Base-by-base conservation (phyloP, 92 coral and sea anemone species). In the Umimayanthus kanabou region DNA sequence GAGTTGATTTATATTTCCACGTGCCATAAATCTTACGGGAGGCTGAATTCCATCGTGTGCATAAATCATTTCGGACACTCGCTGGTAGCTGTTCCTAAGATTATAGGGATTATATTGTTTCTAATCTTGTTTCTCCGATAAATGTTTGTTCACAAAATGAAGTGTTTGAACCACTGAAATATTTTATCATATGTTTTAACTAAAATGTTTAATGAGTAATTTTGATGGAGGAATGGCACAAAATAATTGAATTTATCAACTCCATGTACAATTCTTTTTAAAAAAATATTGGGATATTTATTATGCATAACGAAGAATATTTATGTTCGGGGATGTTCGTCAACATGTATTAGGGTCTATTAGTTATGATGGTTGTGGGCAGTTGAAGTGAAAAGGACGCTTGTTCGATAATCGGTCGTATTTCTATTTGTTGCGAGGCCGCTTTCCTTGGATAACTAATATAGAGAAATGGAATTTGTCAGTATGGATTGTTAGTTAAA, bases 101-200 rank as follows among this genome's bases (percentile, higher is more conserved):
- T 83, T 69, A 82, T 67, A 82, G 47, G 77, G 77, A 67, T 82
- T 82, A 82, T 43, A n/a, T 39, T 69, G 53, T 71, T 45, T 26
- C 3, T 70, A 83, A 70, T 83, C 66, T 70, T 22, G 43, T 2
- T 14, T 20, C 33, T 13, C 20, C 16, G 39, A 22, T 6, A 64
- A 58, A 42, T 64, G 42, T 30, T 61, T 53, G 76, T 81, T 81
- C 20, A 23, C 22, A 20, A 37, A 77, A 73, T 11, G 11, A 50
- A 23, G 13, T 39, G 18, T 74, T 39, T 45, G 26, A 39, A 75
- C 25, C 79, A 6, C 45, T 22, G 43, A n/a, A 39, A 37, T 43
- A 7, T 18, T 75, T 71, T 39, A 40, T 75, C 5, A 20, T 4
- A 22, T 14, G 50, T 22, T 61, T 18, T 61, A 23, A 22, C 69